Base-by-base conservation (phyloP, 2,797 vertebrate genomes). In the Sebastes alutus region DNA sequence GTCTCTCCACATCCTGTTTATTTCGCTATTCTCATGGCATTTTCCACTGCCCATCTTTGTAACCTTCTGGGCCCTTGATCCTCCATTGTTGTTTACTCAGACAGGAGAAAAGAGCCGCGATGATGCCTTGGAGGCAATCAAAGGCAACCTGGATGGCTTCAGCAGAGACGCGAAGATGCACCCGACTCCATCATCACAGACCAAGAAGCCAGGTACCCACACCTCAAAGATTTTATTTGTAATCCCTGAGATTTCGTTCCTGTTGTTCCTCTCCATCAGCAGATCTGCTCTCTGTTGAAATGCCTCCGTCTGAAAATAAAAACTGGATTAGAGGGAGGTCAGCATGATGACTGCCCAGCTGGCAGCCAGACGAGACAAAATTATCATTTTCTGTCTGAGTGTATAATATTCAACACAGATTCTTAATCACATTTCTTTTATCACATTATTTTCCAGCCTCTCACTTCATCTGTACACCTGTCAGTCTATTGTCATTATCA, bases 111-210 rank as follows among this genome's bases (percentile, higher is more conserved):
- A 98, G 93, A 98, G 97, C 90, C 96, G 99, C 58, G 98, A 99
- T 61, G 98, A 99, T 68, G 99, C 99, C 54, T 94, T 99, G 94
- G 99, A 99, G 94, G 98, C 98, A 70, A 99, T 99, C 87, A 99
- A 98, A 96, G 99, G 99, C 80, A 99, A 99, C 85, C 93, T 99
- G 85, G 99, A 99, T 82, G 98, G 98, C n/a, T 99, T 99, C 95
- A 99, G 98, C 94, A 96, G 99, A 95, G 98, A 99, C 60, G 98
- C 99, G 32, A 99, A 97, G 94, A 98, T 99, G 97, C 98, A 99
- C 80, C 98, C 98, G 29, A 96, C 97, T 62, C 97, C 97, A 61
- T 96, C 96, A 42, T 95, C 97, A 0, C 98, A 98, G 91, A 95
- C 96, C 25, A 98, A 98, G 92, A 98, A 98, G 87, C 87, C 96